A percentile compares a stretch with the other conserved stretches of the same genome.
These are phyloP conservation scores for Fopius arisanus DNA, from an alignment of 1,140 invertebrate species.

Conservation along the genomic window DNA sequence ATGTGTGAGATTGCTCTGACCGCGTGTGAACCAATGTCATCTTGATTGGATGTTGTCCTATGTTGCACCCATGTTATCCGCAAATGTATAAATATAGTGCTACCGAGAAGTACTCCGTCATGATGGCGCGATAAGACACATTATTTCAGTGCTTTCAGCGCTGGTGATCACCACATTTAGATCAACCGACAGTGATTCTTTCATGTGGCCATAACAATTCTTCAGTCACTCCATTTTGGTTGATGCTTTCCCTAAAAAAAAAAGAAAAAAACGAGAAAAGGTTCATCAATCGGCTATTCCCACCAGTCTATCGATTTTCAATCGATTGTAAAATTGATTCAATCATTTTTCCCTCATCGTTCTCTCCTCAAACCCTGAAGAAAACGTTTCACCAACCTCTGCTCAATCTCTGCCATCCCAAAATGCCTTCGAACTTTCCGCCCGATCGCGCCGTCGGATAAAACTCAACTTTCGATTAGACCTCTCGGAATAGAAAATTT, in stretches of 20 bases:
- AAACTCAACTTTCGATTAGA: background rate
- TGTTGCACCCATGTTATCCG: background rate
- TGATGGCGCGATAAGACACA: constrained; percentile 44
- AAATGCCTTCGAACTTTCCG: background rate
- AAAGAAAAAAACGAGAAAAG: no score
- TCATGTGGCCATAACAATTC: background rate
- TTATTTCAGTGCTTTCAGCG: constrained; percentile 53
- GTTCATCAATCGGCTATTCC: no score
- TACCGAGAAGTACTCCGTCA: constrained; percentile 47
- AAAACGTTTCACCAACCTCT: no score
- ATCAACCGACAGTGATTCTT: constrained; percentile 10
- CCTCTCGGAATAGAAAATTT: background rate
- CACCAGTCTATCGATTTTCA: no score
- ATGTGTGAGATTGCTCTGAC: background rate
- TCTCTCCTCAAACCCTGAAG: no score
- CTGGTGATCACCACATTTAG: constrained; percentile 39
- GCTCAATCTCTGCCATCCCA: background rate
- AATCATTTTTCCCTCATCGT: no score
- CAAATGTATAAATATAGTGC: constrained; percentile 44
- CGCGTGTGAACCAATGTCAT: constrained; percentile 3
- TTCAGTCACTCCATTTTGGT: background rate
- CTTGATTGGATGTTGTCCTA: background rate
- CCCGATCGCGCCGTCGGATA: background rate
- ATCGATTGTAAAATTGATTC: no score
- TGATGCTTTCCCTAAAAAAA: no score